These are phyloP conservation scores for Phyllotis vaccarum DNA, from an alignment of 2,797 vertebrate genomes.

Conservation along the genomic window DNA sequence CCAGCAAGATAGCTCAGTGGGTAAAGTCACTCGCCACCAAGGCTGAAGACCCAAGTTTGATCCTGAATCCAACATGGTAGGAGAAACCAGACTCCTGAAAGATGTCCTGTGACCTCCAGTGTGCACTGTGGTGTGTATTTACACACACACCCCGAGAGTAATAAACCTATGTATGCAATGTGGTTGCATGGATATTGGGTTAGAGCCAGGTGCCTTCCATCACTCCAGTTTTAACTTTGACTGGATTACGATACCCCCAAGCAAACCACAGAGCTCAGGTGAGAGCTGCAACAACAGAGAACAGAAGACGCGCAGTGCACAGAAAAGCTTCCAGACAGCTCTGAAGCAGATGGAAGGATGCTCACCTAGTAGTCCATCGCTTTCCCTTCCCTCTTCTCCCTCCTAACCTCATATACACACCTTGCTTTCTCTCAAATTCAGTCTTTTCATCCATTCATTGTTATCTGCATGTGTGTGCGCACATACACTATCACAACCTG, in stretches of 20 bases:
- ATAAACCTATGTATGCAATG: conserved; percentile 91
- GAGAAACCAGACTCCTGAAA: not conserved
- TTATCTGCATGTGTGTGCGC: not conserved
- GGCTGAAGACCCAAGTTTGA: not conserved
- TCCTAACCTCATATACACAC: not conserved
- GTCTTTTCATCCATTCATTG: not conserved
- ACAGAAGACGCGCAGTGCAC: no score
- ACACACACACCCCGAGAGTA: no score
- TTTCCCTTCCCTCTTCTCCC: not conserved
- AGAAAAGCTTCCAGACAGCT: not conserved
- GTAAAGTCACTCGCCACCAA: not conserved
- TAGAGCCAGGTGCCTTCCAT: not conserved
- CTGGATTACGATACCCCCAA: not conserved
- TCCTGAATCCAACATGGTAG: not conserved
- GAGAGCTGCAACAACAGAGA: not conserved
- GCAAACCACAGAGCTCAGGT: not conserved
- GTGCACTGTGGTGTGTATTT: not conserved
- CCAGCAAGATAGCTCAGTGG: not conserved
- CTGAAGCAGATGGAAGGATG: not conserved
- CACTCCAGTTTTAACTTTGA: not conserved
- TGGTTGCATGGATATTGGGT: conserved; percentile 87
- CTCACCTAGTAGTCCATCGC: no score
- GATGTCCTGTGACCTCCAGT: not conserved
- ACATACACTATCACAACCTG: not conserved
- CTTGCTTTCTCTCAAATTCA: not conserved